Evolutionary conservation across 2,113 vertebrate genomes (phyloP), one percentile per base, ranked within the genome.

Genomic region (Xenus cinereus): DNA sequence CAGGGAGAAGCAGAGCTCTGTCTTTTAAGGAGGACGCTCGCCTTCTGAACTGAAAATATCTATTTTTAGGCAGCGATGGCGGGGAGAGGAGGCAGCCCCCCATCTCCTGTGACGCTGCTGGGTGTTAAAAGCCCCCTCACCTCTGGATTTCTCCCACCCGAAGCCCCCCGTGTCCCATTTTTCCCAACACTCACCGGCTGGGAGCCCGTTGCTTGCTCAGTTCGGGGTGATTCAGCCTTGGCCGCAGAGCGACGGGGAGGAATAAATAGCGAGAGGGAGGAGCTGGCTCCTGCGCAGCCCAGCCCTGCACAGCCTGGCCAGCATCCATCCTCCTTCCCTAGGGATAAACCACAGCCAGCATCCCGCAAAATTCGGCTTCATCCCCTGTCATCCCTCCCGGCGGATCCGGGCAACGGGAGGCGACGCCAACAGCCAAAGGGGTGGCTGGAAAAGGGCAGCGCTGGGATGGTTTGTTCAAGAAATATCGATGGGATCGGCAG

Each of bases 181-280:
- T 7, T 14, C 84, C 77, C 37, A 1, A 8, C n/a, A 75, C 96
- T 96, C 73, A 97, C 96, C 92, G 3, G 5, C 73, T 18, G 13
- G 4, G 3, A 54, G 7, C 2, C 9, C 45, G 15, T 5, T 7
- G 43, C 57, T 32, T 2, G 67, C 72, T 54, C 7, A 3, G 37
- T 4, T 19, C 32, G 1, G 3, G n/a, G 51, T 37, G 87, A 84
- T 84, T 45, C 78, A 85, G 72, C 77, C 60, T 35, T 6, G 14
- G 62, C 21, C 48, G 2, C 72, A 3, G 28, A 7, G 76, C 41
- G n/a, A 30, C 5, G 14, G 19, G 12, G 28, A 86, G 80, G 51
- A 78, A 94, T 96, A 97, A 97, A 96, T 97, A 97, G 81, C 5
- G 6, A 68, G 95, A 95, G 92, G 96, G 96, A 94, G 96, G 96